A percentile compares a stretch with the other conserved stretches of the same genome.
Conservation (phyloP, 1,140 invertebrate genomes). For the Aradophagus sp. region DNA sequence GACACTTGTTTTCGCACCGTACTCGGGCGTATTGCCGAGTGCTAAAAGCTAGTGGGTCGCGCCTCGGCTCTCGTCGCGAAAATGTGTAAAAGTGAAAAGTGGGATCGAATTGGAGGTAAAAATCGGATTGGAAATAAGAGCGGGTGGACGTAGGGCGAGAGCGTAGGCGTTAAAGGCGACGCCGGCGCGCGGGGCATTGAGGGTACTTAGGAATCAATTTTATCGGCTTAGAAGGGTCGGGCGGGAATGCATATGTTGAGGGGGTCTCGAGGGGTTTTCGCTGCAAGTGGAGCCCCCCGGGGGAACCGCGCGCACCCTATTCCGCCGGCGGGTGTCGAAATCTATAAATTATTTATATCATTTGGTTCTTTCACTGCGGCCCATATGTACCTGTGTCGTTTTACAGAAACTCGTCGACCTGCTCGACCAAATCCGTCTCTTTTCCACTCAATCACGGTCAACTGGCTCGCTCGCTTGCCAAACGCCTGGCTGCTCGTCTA, state of each 20-base stretch:
- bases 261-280: constrained; percentile 66
- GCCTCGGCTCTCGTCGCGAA: too few relatives aligned
- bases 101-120: constrained; percentile 43
- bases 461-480: not conserved
- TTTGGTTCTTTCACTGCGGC: constrained; percentile 72
- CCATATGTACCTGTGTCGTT: constrained; percentile 74
- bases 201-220: constrained; percentile 74
- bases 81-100: too few relatives aligned
- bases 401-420: constrained; percentile 66
- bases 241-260: constrained; percentile 73
- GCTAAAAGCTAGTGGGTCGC: too few relatives aligned
- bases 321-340: constrained; percentile 70
- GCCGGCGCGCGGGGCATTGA: constrained; percentile 60
- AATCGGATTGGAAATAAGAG: constrained; percentile 42
- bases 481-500: too few relatives aligned
- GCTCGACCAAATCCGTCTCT: too few relatives aligned
- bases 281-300: constrained; percentile 72
- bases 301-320: constrained; percentile 63
- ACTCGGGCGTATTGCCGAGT: too few relatives aligned
- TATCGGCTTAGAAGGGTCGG: constrained; percentile 66
- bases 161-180: constrained; percentile 70
- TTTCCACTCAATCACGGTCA: constrained; percentile 11
- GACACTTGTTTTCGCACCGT: too few relatives aligned
- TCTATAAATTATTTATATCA: constrained; percentile 77
- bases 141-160: constrained; percentile 27